phyloP scores from a whole-genome alignment of 2,113 vertebrate genomes.

The Canis aureus region DNA sequence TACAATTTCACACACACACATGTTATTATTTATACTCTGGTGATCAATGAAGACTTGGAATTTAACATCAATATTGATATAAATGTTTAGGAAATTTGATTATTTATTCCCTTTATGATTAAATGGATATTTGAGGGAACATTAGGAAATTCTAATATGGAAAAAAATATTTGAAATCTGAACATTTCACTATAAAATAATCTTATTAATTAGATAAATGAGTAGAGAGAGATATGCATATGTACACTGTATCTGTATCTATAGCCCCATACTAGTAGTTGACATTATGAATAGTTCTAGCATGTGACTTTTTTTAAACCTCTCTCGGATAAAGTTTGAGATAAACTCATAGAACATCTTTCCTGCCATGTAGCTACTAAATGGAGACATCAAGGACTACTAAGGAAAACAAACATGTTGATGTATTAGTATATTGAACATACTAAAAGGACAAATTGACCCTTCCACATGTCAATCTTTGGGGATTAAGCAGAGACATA shows the following conservation, averaged over 20 bases:
- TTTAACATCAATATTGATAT: not conserved
- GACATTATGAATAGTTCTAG: not conserved
- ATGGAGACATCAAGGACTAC: too few relatives aligned
- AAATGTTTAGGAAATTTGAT: not conserved
- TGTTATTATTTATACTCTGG: not conserved
- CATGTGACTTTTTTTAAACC: not conserved
- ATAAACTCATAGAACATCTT: not conserved
- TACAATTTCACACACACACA: not conserved
- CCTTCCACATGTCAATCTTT: not conserved
- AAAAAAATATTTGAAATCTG: not conserved
- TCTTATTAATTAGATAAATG: not conserved
- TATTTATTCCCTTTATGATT: not conserved
- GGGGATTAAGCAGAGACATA: not conserved
- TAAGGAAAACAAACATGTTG: not conserved
- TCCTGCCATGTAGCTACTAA: not conserved
- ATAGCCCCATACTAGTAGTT: not conserved
- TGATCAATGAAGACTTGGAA: not conserved
- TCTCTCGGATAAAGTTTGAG: not conserved
- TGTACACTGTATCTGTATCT: not conserved
- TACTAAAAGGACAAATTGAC: not conserved
- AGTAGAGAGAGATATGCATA: not conserved
- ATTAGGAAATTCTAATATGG: not conserved
- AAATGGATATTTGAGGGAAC: not conserved
- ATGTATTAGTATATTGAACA: not conserved
- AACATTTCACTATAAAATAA: not conserved